Evolutionary conservation across 2,888 invertebrate genomes (phyloP).

Genomic region (Cerastoderma edule): DNA sequence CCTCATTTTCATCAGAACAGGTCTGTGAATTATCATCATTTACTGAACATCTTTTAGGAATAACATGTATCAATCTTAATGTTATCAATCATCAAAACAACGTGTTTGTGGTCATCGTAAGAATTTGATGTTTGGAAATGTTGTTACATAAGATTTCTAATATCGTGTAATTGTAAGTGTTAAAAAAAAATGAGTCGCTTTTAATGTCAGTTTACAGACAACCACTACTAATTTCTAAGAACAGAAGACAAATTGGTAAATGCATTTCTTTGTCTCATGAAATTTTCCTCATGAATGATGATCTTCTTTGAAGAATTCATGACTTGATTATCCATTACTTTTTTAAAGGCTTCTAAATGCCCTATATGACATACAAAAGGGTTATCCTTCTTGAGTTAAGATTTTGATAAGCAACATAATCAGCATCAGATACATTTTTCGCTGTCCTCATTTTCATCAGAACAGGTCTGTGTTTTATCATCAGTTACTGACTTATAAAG

Average conservation of each 20-base stretch:
- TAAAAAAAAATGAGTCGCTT: neutral
- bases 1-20: constrained; percentile 19
- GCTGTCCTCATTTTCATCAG: constrained; percentile 17
- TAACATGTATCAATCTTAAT: no score
- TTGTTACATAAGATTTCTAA: neutral
- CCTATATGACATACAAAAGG: no score
- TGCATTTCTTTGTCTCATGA: no score
- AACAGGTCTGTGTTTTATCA: constrained; percentile 23
- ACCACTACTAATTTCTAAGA: no score
- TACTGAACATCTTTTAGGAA: neutral
- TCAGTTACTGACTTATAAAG: neutral
- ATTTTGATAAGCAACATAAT: no score
- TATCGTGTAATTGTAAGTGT: neutral
- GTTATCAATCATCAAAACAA: no score
- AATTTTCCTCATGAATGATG: no score
- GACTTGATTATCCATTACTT: no score
- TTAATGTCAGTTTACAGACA: neutral
- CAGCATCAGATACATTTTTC: constrained; percentile 2
- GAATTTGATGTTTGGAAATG: neutral
- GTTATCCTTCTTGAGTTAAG: no score
- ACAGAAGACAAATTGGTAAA: no score
- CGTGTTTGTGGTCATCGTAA: neutral
- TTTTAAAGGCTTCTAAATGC: no score
- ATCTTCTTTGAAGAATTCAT: no score
- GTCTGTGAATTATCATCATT: constrained; percentile 19